phyloP scores from a whole-genome alignment of 23 tunicate species.

The Clavelina lepadiformis region DNA sequence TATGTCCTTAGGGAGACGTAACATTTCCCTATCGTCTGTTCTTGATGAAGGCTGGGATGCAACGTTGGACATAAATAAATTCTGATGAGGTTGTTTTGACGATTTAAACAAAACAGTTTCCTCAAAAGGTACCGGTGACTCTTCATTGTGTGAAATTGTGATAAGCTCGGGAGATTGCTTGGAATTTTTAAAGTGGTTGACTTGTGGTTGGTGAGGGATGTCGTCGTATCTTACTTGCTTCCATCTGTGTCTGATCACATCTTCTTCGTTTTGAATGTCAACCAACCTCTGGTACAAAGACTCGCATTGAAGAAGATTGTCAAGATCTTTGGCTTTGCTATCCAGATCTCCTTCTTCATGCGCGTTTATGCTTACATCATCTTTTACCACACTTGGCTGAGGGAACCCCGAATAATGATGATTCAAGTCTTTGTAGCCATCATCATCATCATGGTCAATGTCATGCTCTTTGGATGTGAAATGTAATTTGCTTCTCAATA shows the following conservation, averaged over 20 bases:
- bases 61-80: background rate
- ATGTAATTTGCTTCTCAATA: no score
- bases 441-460: no score
- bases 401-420: no score
- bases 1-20: slow-evolving; percentile 8
- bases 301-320: no score
- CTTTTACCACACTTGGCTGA: no score
- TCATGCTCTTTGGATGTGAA: no score
- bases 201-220: background rate
- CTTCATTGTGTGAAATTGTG: background rate
- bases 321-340: no score
- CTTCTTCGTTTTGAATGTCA: slow-evolving; percentile 38
- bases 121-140: background rate
- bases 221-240: slow-evolving; percentile 28
- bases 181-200: background rate
- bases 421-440: no score
- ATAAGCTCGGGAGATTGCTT: no score
- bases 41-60: background rate
- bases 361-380: no score
- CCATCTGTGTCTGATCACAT: slow-evolving; percentile 33
- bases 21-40: background rate
- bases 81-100: background rate
- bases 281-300: slow-evolving; percentile 16
- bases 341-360: no score
- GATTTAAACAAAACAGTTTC: background rate